Percentiles rank a stretch among this genome's conserved stretches.
phyloP scores from a whole-genome alignment of 2,113 vertebrate genomes.

The Amblyopsis rosae region DNA sequence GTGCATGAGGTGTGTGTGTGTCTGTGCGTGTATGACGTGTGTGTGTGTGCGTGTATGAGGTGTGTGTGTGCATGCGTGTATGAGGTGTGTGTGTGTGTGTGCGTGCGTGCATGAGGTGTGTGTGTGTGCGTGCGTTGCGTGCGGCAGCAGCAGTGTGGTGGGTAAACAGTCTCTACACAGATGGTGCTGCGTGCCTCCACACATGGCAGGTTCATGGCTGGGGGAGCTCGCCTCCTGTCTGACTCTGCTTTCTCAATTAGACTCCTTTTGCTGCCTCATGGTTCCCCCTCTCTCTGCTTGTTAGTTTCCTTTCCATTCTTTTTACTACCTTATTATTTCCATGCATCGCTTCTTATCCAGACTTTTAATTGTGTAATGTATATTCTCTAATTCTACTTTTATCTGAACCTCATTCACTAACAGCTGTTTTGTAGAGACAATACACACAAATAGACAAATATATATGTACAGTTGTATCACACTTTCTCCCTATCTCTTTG shows the following conservation, averaged over 20 bases:
- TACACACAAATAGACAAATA: background rate
- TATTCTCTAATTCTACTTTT: background rate
- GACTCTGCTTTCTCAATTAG: background rate
- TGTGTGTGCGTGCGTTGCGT: slow-evolving; percentile 25
- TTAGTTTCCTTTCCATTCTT: slow-evolving; percentile 32
- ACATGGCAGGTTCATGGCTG: slow-evolving; percentile 49
- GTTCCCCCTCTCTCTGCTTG: slow-evolving; percentile 10
- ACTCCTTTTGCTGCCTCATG: slow-evolving; percentile 5
- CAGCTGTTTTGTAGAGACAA: background rate
- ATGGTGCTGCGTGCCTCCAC: slow-evolving; percentile 52
- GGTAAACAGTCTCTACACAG: slow-evolving; percentile 62
- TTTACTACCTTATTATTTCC: slow-evolving; percentile 13
- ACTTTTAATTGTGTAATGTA: background rate
- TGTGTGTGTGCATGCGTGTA: too few species aligned
- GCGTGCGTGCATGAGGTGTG: slow-evolving; percentile 38
- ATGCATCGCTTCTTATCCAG: background rate
- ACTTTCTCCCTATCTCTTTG: background rate
- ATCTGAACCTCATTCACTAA: background rate
- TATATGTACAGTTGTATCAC: background rate
- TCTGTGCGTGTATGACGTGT: too few species aligned
- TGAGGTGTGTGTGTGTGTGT: background rate
- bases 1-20: too few species aligned
- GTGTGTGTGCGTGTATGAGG: too few species aligned
- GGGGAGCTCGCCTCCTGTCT: slow-evolving; percentile 34
- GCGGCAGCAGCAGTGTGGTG: slow-evolving; percentile 35